Evolutionary conservation across 1,140 invertebrate species (phyloP), one percentile per base, ranked within the genome.

Genomic region (Eulimnadia texana): DNA sequence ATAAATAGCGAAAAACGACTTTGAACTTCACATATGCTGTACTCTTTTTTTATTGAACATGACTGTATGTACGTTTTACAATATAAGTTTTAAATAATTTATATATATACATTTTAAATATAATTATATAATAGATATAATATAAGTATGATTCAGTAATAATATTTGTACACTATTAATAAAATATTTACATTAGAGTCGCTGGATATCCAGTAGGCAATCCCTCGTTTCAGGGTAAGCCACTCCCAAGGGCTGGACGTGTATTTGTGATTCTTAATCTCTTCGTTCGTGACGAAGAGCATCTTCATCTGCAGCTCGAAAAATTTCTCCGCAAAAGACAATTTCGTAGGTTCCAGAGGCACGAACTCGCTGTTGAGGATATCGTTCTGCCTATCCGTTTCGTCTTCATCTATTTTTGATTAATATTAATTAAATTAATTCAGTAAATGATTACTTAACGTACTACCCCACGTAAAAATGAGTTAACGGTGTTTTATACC

Each of bases 161-260:
- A n/a, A n/a, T n/a, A n/a, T n/a, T n/a, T n/a, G n/a, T n/a, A n/a
- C 6, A 9, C 16, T 42, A 42, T 9, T 42, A 9, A 9, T 42
- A 42, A 42, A 9, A 16, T 42, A 42, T 81, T 82, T 78, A 91
- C 90, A 78, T 94, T 95, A 65, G 83, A 87, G 22, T 81, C 76
- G 10, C 79, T 77, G 56, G 86, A 88, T 52, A 97, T 81, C 92
- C 93, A 98, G 73, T 97, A 97, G 1, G 93, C 93, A 55, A 97
- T 93, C 28, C 92, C 93, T 65, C 90, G 79, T 1, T 81, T 82
- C 70, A 95, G 80, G 19, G 92, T 71, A 0, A 90, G 90, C 93
- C 93, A 97, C 64, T 97, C 92, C 2, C 85, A 68, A 0, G 92
- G 91, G 65, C 84, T 83, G 53, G 89, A 93, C 55, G 88, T 90